Base-by-base conservation (phyloP, 2,888 invertebrate species). In the Parnassius mnemosyne region DNA sequence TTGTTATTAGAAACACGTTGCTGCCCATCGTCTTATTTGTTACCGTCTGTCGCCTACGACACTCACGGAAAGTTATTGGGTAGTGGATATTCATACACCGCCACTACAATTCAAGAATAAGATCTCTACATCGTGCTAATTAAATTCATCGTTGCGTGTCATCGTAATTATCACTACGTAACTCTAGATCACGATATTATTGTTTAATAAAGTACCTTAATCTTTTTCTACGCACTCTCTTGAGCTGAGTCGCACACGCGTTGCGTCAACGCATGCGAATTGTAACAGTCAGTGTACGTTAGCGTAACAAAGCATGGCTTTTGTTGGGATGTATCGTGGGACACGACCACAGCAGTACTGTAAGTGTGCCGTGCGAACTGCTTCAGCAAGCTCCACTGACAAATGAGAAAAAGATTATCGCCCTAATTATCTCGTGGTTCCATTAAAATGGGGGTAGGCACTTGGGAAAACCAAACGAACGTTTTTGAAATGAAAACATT, bases 261-360 rank as follows among this genome's bases (percentile, higher is more conserved):
- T 70, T 71, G 69, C 71, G 69, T 64, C 68, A 71, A 63, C 66
- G 63, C 66, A 66, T 68, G 69, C 69, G 68, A 70, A 66, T 63
- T 65, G 62, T 65, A 65, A 66, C 25, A 25, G 3, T 25, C 25
- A 25, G 25, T 25, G 7, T 25, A 25, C 25, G 25, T 5, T 5
- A 25, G 25, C 25, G 25, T 25, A 25, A 25, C 53, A 41, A 12
- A 3, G 25, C 69, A 64, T 51, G 43, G 49, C 12, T 20, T 53
- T 46, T 43, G 53, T 53, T 10, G 53, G 34, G 42, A 12, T n/a
- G 16, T 3, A 42, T 16, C 57, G 57, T 57, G 57, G 42, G 52
- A 60, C 10, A 56, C 46, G 52, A n/a, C 34, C 3, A 11, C 10
- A 25, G 54, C 25, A 5, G 16, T 10, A 11, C n/a, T 2, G 25